phyloP scores from a whole-genome alignment of 2,888 invertebrate genomes.

The Acanthosepion esculentum region DNA sequence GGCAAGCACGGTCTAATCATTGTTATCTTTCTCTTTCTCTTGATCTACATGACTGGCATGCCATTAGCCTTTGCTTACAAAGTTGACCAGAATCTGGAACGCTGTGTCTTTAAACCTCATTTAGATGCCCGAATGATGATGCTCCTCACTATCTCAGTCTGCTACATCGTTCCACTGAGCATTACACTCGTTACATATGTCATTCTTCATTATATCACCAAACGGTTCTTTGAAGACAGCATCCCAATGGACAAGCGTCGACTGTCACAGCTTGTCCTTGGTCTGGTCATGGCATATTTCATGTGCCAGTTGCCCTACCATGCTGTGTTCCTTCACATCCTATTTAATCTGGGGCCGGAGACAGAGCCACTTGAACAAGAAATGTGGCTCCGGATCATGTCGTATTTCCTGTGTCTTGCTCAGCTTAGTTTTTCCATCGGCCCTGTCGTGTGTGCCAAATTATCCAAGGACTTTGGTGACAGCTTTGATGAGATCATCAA shows the following conservation, averaged over 20 bases:
- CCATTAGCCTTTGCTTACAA: constrained; percentile 56
- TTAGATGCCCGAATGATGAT: constrained; percentile 54
- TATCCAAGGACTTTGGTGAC: constrained; percentile 64
- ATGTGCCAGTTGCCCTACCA: constrained; percentile 64
- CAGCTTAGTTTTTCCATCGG: constrained; percentile 64
- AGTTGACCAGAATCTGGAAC: constrained; percentile 48
- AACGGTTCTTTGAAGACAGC: constrained; percentile 67
- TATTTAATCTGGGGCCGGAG: constrained; percentile 53
- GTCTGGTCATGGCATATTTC: constrained; percentile 61
- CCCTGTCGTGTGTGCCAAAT: constrained; percentile 67
- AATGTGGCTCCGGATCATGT: constrained; percentile 53
- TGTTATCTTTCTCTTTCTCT: constrained; percentile 58
- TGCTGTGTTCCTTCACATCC: constrained; percentile 57
- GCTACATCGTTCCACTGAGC: constrained; percentile 62
- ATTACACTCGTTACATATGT: constrained; percentile 61
- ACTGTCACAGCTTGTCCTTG: constrained; percentile 63
- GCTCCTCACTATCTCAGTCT: constrained; percentile 59
- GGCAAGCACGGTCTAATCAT: constrained; percentile 59
- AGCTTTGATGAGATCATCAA: constrained; percentile 69
- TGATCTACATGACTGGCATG: constrained; percentile 60
- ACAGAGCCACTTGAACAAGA: constrained; percentile 40
- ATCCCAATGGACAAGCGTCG: constrained; percentile 57
- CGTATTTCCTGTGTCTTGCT: constrained; percentile 59
- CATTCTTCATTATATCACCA: constrained; percentile 62
- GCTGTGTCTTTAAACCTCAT: constrained; percentile 50